Conservation (phyloP, 2,888 invertebrate species). For the Mesopsocus fuscifrons region DNA sequence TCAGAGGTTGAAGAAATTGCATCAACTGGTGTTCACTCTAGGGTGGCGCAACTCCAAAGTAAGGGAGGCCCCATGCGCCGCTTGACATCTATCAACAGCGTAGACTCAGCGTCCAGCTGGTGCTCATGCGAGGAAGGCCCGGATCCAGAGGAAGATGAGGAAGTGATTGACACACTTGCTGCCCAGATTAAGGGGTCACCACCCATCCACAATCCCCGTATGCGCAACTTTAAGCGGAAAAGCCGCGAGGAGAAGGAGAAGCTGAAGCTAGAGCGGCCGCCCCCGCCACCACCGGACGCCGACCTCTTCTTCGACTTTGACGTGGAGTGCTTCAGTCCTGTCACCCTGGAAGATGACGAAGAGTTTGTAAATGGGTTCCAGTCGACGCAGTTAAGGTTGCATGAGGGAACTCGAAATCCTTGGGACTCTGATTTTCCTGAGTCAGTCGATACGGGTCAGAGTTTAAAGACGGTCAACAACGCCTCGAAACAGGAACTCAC, state of each 20-base stretch:
- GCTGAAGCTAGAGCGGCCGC: too few relatives aligned
- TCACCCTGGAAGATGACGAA: not conserved
- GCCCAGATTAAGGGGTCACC: constrained; percentile 6
- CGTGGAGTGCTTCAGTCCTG: constrained; percentile 4
- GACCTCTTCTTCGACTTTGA: constrained; percentile 5
- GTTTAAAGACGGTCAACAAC: too few relatives aligned
- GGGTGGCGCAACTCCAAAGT: not conserved
- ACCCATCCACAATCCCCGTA: not conserved
- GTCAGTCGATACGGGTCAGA: too few relatives aligned
- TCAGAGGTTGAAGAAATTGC: not conserved
- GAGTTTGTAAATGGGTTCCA: not conserved
- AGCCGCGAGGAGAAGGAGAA: not conserved
- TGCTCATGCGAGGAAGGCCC: constrained; percentile 1
- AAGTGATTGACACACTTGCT: not conserved
- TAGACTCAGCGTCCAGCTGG: not conserved
- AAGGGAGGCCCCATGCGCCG: not conserved
- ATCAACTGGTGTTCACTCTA: not conserved
- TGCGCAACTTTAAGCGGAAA: not conserved
- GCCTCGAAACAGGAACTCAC: too few relatives aligned
- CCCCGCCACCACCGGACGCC: not conserved
- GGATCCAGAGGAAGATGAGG: constrained; percentile 3
- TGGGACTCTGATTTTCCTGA: too few relatives aligned
- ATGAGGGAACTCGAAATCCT: too few relatives aligned
- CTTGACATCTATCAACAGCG: not conserved
- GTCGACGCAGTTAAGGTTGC: too few relatives aligned